phyloP scores from a whole-genome alignment of 2,797 vertebrate genomes.

The Cheirogaleus major region DNA sequence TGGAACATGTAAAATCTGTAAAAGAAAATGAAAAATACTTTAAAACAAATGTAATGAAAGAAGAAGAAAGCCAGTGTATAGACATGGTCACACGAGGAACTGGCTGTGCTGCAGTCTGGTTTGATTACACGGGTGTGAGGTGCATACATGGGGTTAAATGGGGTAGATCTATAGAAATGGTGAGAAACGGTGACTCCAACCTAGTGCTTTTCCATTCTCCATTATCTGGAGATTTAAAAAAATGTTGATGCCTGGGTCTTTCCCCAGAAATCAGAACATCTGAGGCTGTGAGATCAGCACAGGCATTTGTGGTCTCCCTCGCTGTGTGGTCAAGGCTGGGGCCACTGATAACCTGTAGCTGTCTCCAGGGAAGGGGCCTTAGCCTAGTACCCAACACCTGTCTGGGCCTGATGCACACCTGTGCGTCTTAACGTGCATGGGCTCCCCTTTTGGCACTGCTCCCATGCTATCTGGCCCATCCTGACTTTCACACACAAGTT shows the following conservation, averaged over 20 bases:
- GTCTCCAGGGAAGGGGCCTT: not conserved
- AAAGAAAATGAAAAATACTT: not conserved
- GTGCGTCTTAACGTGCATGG: not conserved
- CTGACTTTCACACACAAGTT: not conserved
- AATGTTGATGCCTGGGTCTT: not conserved
- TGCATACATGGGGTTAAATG: not conserved
- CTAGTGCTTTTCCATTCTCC: not conserved
- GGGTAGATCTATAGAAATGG: not conserved
- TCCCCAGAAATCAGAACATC: not conserved
- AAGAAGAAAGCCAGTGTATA: not conserved
- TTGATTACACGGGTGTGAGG: not conserved
- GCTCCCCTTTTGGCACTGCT: not conserved
- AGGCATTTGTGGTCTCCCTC: not conserved
- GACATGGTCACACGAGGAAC: not conserved
- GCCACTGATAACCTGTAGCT: not conserved
- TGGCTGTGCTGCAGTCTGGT: not conserved
- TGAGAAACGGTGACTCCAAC: not conserved
- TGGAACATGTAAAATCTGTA: not conserved
- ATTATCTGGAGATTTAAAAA: not conserved
- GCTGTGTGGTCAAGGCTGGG: not conserved
- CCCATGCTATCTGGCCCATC: not conserved
- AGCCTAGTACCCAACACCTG: too few species aligned
- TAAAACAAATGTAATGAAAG: not conserved
- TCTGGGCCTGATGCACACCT: rapidly evolving
- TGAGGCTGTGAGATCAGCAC: not conserved